Evolutionary conservation across 2,113 vertebrate genomes (phyloP), one percentile per base, ranked within the genome.

Genomic region (Petrocephalus microphthalmus): DNA sequence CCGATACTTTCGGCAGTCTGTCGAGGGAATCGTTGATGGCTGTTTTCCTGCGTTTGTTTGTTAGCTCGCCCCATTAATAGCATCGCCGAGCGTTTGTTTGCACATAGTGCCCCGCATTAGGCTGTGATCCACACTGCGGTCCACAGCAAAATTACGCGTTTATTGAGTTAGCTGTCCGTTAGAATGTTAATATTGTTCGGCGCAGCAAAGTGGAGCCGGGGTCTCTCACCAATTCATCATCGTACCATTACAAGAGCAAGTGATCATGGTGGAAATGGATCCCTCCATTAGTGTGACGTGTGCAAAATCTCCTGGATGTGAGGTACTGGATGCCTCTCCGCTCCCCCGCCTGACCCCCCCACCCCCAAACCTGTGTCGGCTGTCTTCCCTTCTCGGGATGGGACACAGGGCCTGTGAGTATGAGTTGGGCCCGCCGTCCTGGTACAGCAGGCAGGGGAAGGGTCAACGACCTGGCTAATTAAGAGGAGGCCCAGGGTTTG

Each of bases 231-330:
- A 82, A 71, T 86, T 57, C 53, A 86, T 86, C 85, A 86, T 60
- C 33, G 56, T 22, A 86, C 56, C 54, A 86, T 60, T 86, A 64
- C 56, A 86, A 86, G 49, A 64, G 47, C 8, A 5, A 45, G 37
- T 90, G 92, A 89, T 93, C 94, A 94, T 94, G 93, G 89, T 93
- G 93, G 92, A 93, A 94, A 94, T 91, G 91, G 89, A 87, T 88
- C 78, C 52, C 0, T 83, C 51, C 49, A 42, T 88, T 57, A 56
- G 25, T 2, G 25, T 22, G 22, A 20, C 54, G 8, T 45, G 87
- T 94, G 93, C 93, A 89, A 92, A 91, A 92, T 91, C 90, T 89
- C 49, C 81, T 81, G 47, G 49, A 88, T 22, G 56, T 67, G 17
- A n/a, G 22, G 54, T 19, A n/a, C 11, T 5, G 25, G 84, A 85